Percentiles rank a stretch among this genome's conserved stretches.
Evolutionary conservation across 2,888 invertebrate species (phyloP).

Genomic region (Geophilus truncorum): DNA sequence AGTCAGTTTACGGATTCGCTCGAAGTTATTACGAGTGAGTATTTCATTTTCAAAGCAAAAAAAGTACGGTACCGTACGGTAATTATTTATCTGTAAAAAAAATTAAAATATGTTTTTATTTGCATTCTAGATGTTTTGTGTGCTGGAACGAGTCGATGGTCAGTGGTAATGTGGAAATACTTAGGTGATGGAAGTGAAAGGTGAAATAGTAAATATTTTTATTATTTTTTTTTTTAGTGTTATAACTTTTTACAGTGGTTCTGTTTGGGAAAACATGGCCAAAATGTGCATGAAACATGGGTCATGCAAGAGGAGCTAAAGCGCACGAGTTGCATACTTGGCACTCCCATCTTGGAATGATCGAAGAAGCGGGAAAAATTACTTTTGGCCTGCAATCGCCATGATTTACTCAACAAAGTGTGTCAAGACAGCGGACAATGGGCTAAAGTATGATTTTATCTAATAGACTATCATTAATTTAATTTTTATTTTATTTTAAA

Average conservation of each 20-base stretch:
- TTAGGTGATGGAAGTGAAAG: slow-evolving; percentile 37
- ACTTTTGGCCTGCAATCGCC: slow-evolving; percentile 71
- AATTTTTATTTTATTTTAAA: too few species aligned
- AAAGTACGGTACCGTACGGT: too few species aligned
- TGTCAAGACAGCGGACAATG: slow-evolving; percentile 67
- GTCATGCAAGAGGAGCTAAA: slow-evolving; percentile 53
- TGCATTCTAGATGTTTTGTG: slow-evolving; percentile 67
- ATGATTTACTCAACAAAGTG: slow-evolving; percentile 80
- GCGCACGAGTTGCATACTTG: slow-evolving; percentile 75
- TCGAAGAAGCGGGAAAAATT: slow-evolving; percentile 81
- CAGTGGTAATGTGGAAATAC: slow-evolving; percentile 75
- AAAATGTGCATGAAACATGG: slow-evolving; percentile 95
- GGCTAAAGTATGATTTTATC: slow-evolving; percentile 65
- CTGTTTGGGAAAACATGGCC: slow-evolving; percentile 94
- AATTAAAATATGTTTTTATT: neutral
- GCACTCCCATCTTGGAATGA: slow-evolving; percentile 88
- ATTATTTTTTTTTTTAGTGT: slow-evolving; percentile 46
- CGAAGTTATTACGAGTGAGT: slow-evolving; percentile 55
- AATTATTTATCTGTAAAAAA: too few species aligned
- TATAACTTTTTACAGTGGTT: slow-evolving; percentile 50
- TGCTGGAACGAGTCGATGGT: slow-evolving; percentile 84
- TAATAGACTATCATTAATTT: too few species aligned
- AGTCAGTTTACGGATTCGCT: too few species aligned
- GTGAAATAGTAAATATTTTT: slow-evolving; percentile 42
- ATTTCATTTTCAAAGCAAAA: slow-evolving; percentile 40